Percentiles rank a stretch among this genome's conserved stretches.
These are phyloP conservation scores for Datnioides undecimradiatus DNA, from an alignment of 2,113 vertebrate species.

Conservation along the genomic window DNA sequence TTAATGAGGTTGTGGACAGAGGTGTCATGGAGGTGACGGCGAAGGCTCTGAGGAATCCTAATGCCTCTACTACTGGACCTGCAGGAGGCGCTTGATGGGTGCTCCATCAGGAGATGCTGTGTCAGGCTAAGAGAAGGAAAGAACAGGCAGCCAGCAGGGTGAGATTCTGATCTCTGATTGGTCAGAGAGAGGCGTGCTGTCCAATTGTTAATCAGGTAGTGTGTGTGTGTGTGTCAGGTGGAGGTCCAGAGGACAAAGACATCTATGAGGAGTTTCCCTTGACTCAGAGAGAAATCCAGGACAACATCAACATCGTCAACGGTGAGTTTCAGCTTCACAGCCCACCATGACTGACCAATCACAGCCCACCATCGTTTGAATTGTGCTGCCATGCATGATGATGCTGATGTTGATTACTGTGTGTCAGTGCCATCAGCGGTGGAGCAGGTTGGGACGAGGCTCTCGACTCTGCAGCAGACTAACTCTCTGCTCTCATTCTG, in stretches of 20 bases:
- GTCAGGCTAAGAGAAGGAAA: conserved; percentile 86
- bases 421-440: conserved; percentile 85
- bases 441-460: conserved; percentile 91
- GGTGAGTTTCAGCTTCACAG: no score
- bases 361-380: no score
- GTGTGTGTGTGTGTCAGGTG: conserved; percentile 54
- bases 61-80: conserved; percentile 84
- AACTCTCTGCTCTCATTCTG: no score
- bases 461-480: conserved; percentile 85
- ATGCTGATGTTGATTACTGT: not conserved
- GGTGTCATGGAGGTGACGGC: conserved; percentile 81
- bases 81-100: conserved; percentile 75
- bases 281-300: conserved; percentile 94
- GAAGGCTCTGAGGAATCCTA: conserved; percentile 88
- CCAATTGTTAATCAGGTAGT: no score
- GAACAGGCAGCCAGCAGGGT: conserved; percentile 77
- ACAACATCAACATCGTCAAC: conserved; percentile 90
- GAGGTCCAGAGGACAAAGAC: conserved; percentile 85
- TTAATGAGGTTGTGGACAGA: conserved; percentile 90
- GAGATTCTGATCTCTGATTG: conserved; percentile 31
- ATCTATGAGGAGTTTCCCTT: conserved; percentile 97
- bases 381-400: no score
- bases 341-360: no score
- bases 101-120: conserved; percentile 91
- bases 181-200: not conserved